Evolutionary conservation across 2,113 vertebrate genomes (phyloP).

Genomic region (Hypocryptadius cinnamomeus): DNA sequence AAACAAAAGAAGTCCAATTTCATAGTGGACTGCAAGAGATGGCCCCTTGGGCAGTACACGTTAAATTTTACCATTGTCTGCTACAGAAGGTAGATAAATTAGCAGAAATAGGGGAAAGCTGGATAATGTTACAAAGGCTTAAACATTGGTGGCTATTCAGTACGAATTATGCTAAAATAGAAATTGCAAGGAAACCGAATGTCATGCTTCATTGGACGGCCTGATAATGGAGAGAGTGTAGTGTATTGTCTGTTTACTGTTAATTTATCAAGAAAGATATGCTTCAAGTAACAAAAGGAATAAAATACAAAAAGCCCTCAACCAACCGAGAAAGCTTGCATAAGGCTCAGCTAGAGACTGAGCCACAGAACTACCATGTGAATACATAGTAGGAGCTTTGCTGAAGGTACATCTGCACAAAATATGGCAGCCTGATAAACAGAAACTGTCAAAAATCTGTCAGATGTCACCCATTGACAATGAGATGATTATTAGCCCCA

Average conservation of each 20-base stretch:
- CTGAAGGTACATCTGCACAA: neutral
- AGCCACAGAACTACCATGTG: no score
- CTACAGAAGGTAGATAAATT: neutral
- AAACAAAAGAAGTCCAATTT: neutral
- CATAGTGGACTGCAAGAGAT: neutral
- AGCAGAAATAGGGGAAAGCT: neutral
- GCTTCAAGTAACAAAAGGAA: neutral
- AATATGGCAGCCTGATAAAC: neutral
- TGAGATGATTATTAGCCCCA: neutral
- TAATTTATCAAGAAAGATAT: neutral
- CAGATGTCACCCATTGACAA: neutral
- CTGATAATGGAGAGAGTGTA: neutral
- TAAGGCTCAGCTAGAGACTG: neutral
- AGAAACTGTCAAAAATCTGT: neutral
- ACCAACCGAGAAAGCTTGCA: neutral
- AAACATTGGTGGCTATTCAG: neutral
- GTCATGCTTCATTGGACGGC: neutral
- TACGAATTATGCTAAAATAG: neutral
- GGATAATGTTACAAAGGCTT: neutral
- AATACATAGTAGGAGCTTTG: neutral
- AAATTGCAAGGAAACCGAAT: neutral
- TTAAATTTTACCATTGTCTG: neutral
- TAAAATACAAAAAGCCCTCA: neutral
- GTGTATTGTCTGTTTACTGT: neutral
- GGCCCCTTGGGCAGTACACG: neutral